Base-by-base conservation (phyloP, 2,797 vertebrate genomes). In the Rhinichthys osculus region DNA sequence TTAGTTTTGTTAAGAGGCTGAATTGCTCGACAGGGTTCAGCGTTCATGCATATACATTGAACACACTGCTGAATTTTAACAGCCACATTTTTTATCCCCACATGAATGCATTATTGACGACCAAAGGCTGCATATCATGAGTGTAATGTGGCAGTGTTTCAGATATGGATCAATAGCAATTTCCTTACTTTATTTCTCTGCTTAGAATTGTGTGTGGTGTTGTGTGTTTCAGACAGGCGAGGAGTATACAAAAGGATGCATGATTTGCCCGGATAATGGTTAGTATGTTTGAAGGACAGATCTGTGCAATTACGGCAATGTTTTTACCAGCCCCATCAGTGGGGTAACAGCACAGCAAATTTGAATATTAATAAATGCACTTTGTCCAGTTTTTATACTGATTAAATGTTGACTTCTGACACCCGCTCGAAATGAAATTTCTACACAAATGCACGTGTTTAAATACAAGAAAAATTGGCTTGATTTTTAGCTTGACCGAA, bases 181-280 rank as follows among this genome's bases (percentile, higher is more conserved):
- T 84, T 81, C 66, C 47, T 87, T 84, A 35, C 42, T 79, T 87
- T 87, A 78, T 57, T 84, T 82, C 62, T 78, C 21, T 27, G 71
- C 30, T 84, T 19, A 27, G 82, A 59, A 69, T 85, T 82, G 33
- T 81, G 44, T 66, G 33, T 62, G 40, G 17, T 57, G 70, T 44
- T 50, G 19, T 33, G 69, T 23, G 67, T 70, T 59, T 72, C 67
- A 42, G 35, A 62, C 50, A 62, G 78, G 23, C 14, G 4, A 62
- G 72, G 30, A 33, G 30, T 66, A 4, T 33, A 16, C 64, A 66
- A 33, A 30, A 38, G 38, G 59, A 83, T 69, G 78, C 79, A 33
- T 67, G 62, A 87, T 83, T 78, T 66, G 69, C 42, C n/a, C 27
- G 50, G 64, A 79, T 80, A 89, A 83, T 76, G 57, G 44, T 62